These are phyloP conservation scores for Oryzias sinensis DNA, from an alignment of 2,797 vertebrate species.

Conservation along the genomic window DNA sequence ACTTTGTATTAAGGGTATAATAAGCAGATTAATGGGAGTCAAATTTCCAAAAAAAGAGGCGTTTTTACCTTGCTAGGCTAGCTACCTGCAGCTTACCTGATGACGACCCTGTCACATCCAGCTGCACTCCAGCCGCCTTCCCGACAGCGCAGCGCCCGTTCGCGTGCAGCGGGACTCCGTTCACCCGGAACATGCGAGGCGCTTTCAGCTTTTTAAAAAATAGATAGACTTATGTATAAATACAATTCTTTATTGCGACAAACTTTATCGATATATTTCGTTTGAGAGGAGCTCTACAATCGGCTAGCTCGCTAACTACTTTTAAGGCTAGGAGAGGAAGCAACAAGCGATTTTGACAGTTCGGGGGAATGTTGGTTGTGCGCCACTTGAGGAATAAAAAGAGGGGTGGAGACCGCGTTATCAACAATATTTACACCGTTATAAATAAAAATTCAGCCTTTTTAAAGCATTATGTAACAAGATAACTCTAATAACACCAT, in stretches of 20 bases:
- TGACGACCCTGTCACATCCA: constrained; percentile 74
- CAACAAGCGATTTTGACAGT: constrained; percentile 82
- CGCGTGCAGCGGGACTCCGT: constrained; percentile 4
- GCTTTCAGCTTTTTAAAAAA: not conserved
- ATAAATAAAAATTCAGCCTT: accelerated
- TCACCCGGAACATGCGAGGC: constrained; percentile 11
- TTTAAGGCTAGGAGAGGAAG: constrained; percentile 70
- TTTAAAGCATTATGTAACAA: accelerated
- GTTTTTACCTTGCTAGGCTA: constrained; percentile 56
- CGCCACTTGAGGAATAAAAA: not conserved
- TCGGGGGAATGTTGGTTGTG: constrained; percentile 56
- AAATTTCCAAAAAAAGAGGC: not conserved
- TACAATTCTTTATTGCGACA: not conserved
- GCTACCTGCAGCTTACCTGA: constrained; percentile 71
- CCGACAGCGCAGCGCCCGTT: constrained; percentile 24
- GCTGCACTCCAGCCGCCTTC: constrained; percentile 55
- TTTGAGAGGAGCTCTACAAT: constrained; percentile 4
- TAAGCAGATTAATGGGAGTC: not conserved
- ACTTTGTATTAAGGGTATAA: not conserved
- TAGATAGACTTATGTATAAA: too few species aligned
- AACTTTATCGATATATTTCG: constrained; percentile 24
- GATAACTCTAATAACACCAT: accelerated
- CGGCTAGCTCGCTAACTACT: constrained; percentile 73
- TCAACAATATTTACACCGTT: constrained; percentile 8
- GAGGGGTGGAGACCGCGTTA: not conserved